A percentile compares a stretch with the other conserved stretches of the same genome.
Conservation (phyloP, 1,140 invertebrate genomes). For the Reticulitermes speratus region DNA sequence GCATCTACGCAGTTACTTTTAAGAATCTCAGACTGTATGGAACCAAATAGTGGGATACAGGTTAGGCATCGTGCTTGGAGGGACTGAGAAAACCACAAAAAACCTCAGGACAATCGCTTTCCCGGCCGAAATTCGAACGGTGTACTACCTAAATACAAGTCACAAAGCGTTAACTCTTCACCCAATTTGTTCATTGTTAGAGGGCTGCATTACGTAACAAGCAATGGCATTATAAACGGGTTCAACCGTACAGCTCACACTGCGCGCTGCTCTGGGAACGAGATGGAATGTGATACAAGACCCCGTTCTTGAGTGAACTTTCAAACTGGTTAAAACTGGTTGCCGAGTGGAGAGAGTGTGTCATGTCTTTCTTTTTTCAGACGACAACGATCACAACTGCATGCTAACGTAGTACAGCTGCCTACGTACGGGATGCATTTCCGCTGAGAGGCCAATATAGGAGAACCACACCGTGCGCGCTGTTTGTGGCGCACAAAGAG, state of each 20-base stretch:
- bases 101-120: too few relatives aligned
- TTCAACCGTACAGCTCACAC: neutral
- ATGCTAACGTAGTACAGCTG: neutral
- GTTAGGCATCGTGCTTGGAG: too few relatives aligned
- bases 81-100: too few relatives aligned
- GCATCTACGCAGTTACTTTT: neutral
- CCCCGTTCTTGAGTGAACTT: neutral
- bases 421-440: neutral
- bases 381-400: neutral
- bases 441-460: too few relatives aligned
- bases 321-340: neutral
- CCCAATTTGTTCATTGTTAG: too few relatives aligned
- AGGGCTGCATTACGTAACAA: neutral
- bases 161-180: too few relatives aligned
- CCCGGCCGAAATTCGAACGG: too few relatives aligned
- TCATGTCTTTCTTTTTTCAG: neutral
- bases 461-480: too few relatives aligned
- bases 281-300: neutral
- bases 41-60: too few relatives aligned
- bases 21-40: too few relatives aligned
- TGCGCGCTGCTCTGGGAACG: neutral
- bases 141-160: too few relatives aligned
- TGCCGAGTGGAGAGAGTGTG: neutral
- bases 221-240: neutral
- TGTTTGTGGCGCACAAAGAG: too few relatives aligned